Conservation (phyloP, 2,113 vertebrate species). For the Dinomys branickii region DNA sequence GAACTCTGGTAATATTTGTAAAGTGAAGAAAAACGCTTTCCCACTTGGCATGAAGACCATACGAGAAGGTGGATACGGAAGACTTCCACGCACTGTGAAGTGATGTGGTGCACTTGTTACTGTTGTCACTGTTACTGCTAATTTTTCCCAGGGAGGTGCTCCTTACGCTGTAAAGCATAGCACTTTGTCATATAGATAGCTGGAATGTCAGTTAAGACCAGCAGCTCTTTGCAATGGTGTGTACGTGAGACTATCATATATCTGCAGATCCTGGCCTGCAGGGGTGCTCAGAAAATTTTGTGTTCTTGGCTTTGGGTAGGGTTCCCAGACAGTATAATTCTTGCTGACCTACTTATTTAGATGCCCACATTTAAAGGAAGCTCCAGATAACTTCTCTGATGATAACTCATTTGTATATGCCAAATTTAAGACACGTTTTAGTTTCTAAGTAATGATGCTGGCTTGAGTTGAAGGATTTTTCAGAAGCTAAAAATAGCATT, state of each 20-base stretch:
- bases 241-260: neutral
- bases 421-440: neutral
- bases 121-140: neutral
- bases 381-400: neutral
- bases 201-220: neutral
- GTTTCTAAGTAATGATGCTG: conserved; percentile 41
- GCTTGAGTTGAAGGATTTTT: neutral
- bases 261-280: neutral
- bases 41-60: neutral
- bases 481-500: neutral
- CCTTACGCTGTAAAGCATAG: neutral
- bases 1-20: neutral
- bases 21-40: neutral
- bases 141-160: neutral
- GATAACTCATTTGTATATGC: neutral
- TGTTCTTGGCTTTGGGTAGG: neutral
- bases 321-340: neutral
- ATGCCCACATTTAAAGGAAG: neutral
- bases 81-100: neutral
- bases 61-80: neutral
- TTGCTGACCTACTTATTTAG: neutral
- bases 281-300: neutral
- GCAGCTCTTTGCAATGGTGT: neutral
- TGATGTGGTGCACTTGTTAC: neutral
- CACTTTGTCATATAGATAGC: neutral